Evolutionary conservation across 1,140 invertebrate genomes (phyloP), one percentile per base, ranked within the genome.

Genomic region (Drosophila busckii): DNA sequence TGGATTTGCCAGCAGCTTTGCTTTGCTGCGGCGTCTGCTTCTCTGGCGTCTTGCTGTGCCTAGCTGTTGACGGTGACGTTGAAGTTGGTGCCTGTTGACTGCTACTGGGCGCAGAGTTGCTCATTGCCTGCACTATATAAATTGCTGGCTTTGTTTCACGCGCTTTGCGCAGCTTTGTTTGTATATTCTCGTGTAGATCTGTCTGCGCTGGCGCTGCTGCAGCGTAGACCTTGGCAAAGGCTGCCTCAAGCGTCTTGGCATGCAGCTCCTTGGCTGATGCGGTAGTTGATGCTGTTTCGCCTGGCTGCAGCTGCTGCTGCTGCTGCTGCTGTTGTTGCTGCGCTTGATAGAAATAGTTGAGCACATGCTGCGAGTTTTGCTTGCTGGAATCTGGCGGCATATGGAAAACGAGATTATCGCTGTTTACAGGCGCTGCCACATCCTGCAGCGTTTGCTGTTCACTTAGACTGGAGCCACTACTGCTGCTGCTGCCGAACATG

Each of bases 91-190:
- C n/a, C 37, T 10, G 7, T 29, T 32, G n/a, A 5, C 6, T 1
- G 4, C 9, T 10, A 29, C 6, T 5, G 28, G 20, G n/a, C 3
- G 7, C 9, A 7, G 40, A 46, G 46, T 82, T 64, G 12, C 61
- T 61, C 16, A 71, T 34, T 0, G 84, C 34, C 56, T 86, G 38
- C 4, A 86, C 76, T 25, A 86, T 86, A 34, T 67, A 86, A 9
- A 86, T 86, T 16, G 70, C 70, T 0, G 84, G 84, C 38, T 86
- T 78, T 1, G 67, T 41, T 38, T 84, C 68, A 10, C 84, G 84
- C 12, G 84, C 65, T 37, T 67, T 55, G 9, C 69, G 68, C 45
- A 86, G 45, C 12, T 76, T 70, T 31, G 58, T 45, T 34, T 86
- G 75, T 35, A 86, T 73, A 3, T 38, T 37, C 23, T 71, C 61